Evolutionary conservation across 2,888 invertebrate genomes (phyloP).

Genomic region (Athripsodes cinereus): DNA sequence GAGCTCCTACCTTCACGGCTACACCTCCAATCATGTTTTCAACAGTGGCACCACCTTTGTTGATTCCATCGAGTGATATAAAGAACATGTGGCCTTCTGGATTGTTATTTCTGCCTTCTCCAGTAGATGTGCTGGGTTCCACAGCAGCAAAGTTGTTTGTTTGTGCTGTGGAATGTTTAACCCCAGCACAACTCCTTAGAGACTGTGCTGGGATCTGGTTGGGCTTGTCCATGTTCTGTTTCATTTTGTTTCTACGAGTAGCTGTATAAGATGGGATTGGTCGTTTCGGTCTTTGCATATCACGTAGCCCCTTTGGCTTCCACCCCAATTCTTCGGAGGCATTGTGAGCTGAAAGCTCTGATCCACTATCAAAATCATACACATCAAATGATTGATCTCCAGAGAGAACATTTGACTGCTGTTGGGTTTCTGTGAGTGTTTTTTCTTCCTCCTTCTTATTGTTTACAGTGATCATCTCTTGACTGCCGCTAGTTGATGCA

Average conservation of each 20-base stretch:
- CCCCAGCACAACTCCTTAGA: neutral
- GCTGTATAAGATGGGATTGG: neutral
- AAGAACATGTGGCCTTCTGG: constrained; percentile 49
- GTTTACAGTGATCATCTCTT: no score
- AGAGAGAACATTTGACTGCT: neutral
- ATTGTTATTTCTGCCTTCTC: neutral
- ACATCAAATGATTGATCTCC: constrained; percentile 15
- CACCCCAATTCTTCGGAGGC: constrained; percentile 1
- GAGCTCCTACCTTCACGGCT: constrained; percentile 58
- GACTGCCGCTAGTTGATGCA: neutral
- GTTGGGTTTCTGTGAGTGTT: neutral
- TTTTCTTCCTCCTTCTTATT: neutral
- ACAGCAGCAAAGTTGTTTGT: neutral
- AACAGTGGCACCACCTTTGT: constrained; percentile 32
- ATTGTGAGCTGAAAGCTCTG: constrained; percentile 13
- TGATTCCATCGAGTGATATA: constrained; percentile 53
- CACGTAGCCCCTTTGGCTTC: constrained; percentile 8
- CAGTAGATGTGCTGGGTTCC: neutral
- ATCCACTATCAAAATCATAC: constrained; percentile 24
- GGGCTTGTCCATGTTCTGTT: neutral
- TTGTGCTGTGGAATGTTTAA: no score
- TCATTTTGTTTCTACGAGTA: neutral
- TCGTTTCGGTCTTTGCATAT: neutral
- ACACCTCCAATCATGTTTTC: constrained; percentile 54
- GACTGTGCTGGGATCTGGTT: neutral